Evolutionary conservation across 2,113 vertebrate species (phyloP).

Genomic region (Suncus etruscus): DNA sequence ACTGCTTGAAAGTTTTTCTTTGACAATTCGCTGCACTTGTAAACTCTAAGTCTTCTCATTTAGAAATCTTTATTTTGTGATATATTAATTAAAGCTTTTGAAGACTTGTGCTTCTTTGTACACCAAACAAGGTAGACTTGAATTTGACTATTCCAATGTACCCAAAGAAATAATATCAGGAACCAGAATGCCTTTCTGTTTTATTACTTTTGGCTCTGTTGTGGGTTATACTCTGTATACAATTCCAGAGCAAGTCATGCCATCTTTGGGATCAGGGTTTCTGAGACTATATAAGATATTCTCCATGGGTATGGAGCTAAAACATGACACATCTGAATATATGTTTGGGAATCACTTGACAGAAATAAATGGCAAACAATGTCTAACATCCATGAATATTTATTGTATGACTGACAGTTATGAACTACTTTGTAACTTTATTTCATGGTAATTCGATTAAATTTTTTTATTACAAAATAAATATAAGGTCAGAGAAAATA

Average conservation of each 20-base stretch:
- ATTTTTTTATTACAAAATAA: no score
- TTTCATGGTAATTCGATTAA: no score
- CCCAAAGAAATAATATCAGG: background rate
- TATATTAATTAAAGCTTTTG: background rate
- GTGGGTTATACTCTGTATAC: background rate
- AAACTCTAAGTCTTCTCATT: background rate
- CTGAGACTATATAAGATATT: background rate
- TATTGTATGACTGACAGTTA: no score
- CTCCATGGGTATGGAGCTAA: background rate
- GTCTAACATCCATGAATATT: no score
- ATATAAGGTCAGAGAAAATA: background rate
- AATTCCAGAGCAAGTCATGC: background rate
- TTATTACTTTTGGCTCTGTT: background rate
- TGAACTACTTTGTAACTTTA: no score
- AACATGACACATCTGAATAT: background rate
- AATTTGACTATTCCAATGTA: background rate
- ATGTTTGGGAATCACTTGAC: background rate
- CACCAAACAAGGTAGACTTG: constrained; percentile 46
- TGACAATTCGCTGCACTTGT: background rate
- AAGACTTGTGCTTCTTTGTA: background rate
- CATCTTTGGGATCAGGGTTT: no score
- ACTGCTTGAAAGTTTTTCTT: background rate
- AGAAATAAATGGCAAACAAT: no score
- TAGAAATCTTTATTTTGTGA: constrained; percentile 20
- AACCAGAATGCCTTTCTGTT: background rate